phyloP scores from a whole-genome alignment of 2,888 invertebrate species.

The Tubulanus polymorphus region DNA sequence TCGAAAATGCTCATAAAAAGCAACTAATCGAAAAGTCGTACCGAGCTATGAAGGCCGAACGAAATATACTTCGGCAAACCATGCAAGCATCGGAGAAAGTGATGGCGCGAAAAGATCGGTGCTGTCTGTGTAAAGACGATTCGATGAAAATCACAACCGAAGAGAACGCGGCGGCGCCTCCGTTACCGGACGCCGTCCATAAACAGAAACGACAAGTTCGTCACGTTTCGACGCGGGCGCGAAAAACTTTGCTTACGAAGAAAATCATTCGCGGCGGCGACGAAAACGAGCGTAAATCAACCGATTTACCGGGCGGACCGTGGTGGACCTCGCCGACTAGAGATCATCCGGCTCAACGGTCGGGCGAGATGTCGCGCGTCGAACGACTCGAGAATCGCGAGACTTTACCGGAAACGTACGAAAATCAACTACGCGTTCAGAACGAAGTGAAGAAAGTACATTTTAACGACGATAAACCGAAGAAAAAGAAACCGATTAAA shows the following conservation, averaged over 20 bases:
- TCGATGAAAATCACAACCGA: background rate
- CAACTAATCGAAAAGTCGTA: constrained; percentile 32
- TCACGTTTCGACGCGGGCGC: constrained; percentile 29
- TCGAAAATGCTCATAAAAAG: constrained; percentile 31
- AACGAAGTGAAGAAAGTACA: too few species aligned
- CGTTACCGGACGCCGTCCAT: too few species aligned
- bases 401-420: too few species aligned
- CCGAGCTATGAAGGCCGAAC: constrained; percentile 35
- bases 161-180: too few species aligned
- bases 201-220: constrained; percentile 35
- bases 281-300: constrained; percentile 26
- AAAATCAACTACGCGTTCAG: too few species aligned
- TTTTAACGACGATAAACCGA: too few species aligned
- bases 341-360: too few species aligned
- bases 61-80: constrained; percentile 31
- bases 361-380: too few species aligned
- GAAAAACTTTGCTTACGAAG: constrained; percentile 28
- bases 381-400: too few species aligned
- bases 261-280: constrained; percentile 24
- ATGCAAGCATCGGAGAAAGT: constrained; percentile 27
- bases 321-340: constrained; percentile 10
- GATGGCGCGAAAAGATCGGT: constrained; percentile 31
- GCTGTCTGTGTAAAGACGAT: constrained; percentile 23
- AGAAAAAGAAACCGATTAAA: too few species aligned
- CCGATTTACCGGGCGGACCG: constrained; percentile 28